Percentiles rank a stretch among this genome's conserved stretches.
These are phyloP conservation scores for Peromyscus maniculatus DNA, from an alignment of 2,113 vertebrate species.

Conservation along the genomic window DNA sequence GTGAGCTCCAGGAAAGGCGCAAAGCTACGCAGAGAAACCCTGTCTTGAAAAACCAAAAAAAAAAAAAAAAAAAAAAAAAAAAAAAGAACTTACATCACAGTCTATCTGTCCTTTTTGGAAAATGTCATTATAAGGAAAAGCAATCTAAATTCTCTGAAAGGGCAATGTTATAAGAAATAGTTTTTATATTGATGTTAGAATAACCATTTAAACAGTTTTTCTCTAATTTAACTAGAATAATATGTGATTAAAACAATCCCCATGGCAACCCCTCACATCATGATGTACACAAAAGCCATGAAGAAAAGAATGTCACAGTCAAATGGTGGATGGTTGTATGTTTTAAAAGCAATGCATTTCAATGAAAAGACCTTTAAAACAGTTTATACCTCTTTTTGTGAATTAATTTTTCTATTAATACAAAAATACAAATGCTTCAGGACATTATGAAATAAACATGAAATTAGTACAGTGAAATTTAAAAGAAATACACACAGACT, in stretches of 20 bases:
- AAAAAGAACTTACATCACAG: constrained; percentile 9
- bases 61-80: too few species aligned
- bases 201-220: constrained; percentile 54
- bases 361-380: constrained; percentile 54
- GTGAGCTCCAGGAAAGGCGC: too few species aligned
- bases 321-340: constrained; percentile 42
- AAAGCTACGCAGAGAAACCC: too few species aligned
- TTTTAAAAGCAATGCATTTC: constrained; percentile 68
- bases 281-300: constrained; percentile 10
- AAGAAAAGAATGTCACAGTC: constrained; percentile 72
- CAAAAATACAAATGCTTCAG: constrained; percentile 73
- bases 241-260: constrained; percentile 78
- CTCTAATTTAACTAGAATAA: constrained; percentile 62
- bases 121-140: background rate
- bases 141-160: constrained; percentile 30
- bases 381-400: constrained; percentile 66
- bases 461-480: constrained; percentile 68
- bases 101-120: background rate
- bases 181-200: constrained; percentile 49
- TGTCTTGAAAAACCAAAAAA: too few species aligned
- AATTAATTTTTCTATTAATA: constrained; percentile 56
- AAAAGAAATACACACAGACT: constrained; percentile 43
- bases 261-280: constrained; percentile 67
- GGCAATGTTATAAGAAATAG: background rate
- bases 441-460: constrained; percentile 47